These are phyloP conservation scores for Rhamphomyia laevipes DNA, from an alignment of 2,888 invertebrate species.

Conservation along the genomic window DNA sequence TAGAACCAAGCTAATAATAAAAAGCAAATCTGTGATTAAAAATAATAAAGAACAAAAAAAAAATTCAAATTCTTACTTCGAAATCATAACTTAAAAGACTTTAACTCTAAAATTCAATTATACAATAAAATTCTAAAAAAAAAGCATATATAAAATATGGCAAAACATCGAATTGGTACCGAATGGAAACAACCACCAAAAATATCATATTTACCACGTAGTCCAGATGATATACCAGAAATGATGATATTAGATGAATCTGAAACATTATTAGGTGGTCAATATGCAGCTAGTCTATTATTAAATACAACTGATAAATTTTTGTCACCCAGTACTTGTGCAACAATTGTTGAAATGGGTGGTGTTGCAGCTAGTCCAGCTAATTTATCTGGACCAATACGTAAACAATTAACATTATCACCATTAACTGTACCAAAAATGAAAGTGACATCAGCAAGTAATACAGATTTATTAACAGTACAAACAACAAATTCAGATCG, in stretches of 20 bases:
- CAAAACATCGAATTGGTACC: constrained; percentile 14
- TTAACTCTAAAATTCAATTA: background rate
- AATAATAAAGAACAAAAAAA: background rate
- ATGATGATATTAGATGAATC: constrained; percentile 15
- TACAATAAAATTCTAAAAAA: background rate
- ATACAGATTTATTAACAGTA: background rate
- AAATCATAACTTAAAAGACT: background rate
- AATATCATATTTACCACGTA: constrained; percentile 12
- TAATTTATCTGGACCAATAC: constrained; percentile 7
- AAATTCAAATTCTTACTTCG: background rate
- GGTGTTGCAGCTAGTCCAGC: constrained; percentile 29
- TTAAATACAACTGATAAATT: constrained; percentile 9
- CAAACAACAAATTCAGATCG: background rate
- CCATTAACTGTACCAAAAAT: constrained; percentile 7
- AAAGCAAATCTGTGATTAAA: background rate
- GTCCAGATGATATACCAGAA: constrained; percentile 9
- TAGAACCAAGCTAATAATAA: background rate
- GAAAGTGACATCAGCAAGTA: constrained; percentile 1
- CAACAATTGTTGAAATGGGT: constrained; percentile 36
- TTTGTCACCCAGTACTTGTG: constrained; percentile 10
- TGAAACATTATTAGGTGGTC: constrained; percentile 12
- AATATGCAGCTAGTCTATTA: constrained; percentile 6
- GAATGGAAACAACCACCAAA: constrained; percentile 16
- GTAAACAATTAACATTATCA: constrained; percentile 9
- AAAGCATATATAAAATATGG: constrained; percentile 7